Conservation (phyloP, 2,797 vertebrate species). For the Aulostomus chinensis region DNA sequence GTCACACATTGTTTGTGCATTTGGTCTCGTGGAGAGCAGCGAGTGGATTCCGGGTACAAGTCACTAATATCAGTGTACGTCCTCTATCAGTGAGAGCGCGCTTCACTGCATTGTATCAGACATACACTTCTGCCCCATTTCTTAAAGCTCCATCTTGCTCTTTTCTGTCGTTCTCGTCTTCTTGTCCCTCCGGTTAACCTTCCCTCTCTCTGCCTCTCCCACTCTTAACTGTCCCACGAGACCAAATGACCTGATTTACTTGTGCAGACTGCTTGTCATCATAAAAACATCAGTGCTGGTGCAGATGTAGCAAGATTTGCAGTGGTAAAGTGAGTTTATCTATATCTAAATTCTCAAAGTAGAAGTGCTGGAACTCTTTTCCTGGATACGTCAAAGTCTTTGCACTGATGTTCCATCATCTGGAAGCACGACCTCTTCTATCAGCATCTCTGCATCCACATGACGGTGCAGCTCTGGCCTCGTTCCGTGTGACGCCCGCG, state of each 20-base stretch:
- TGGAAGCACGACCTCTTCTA: neutral
- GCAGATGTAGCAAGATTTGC: neutral
- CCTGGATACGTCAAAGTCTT: no score
- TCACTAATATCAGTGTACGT: no score
- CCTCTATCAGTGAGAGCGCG: no score
- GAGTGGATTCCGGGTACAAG: no score
- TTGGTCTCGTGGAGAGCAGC: no score
- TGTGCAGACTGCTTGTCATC: conserved; percentile 33
- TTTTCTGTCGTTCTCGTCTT: conserved; percentile 12
- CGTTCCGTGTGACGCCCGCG: conserved; percentile 3
- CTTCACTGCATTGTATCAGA: no score
- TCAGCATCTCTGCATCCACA: neutral
- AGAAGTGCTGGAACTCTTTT: no score
- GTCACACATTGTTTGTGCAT: no score
- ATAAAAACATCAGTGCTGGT: conserved; percentile 6
- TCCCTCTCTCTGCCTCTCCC: conserved; percentile 20
- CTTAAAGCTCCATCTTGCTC: neutral
- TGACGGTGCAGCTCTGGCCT: conserved; percentile 19
- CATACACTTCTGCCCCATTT: conserved; percentile 8
- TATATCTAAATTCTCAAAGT: no score
- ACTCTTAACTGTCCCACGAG: conserved; percentile 52
- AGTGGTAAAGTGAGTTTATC: neutral
- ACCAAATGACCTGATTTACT: conserved; percentile 49
- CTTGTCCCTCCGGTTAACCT: conserved; percentile 28
- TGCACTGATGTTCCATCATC: no score